Evolutionary conservation across 2,888 invertebrate species (phyloP).

Genomic region (Lobophora halterata): DNA sequence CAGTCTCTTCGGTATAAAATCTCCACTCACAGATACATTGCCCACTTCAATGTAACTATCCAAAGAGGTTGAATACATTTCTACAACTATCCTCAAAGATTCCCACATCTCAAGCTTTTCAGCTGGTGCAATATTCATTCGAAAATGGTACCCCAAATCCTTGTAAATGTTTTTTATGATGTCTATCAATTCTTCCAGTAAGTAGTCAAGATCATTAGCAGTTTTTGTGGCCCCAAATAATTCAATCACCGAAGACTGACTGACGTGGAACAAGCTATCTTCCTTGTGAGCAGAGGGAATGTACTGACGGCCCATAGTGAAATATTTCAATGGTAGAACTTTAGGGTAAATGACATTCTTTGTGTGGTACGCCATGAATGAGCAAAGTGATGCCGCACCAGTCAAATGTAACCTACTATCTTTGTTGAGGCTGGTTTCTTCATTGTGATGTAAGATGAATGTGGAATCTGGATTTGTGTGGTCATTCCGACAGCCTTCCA

Average conservation of each 20-base stretch:
- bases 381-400: constrained; percentile 86
- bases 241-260: constrained; percentile 85
- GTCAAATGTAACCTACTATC: constrained; percentile 85
- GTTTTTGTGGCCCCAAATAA: constrained; percentile 82
- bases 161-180: constrained; percentile 82
- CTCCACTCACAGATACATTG: constrained; percentile 85
- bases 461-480: constrained; percentile 76
- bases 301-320: constrained; percentile 87
- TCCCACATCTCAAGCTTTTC: constrained; percentile 83
- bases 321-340: constrained; percentile 85
- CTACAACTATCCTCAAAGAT: constrained; percentile 83
- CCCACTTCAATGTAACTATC: constrained; percentile 87
- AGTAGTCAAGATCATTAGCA: constrained; percentile 64
- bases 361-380: constrained; percentile 87
- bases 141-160: constrained; percentile 84
- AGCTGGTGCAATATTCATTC: constrained; percentile 82
- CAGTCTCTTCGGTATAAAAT: constrained; percentile 89
- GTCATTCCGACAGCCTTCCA: constrained; percentile 86
- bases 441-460: constrained; percentile 82
- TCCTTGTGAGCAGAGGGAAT: constrained; percentile 60
- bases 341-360: constrained; percentile 83
- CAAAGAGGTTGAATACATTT: constrained; percentile 86
- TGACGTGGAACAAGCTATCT: constrained; percentile 83
- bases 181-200: constrained; percentile 80
- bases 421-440: constrained; percentile 73